Evolutionary conservation across 2,113 vertebrate genomes (phyloP), one percentile per base, ranked within the genome.

Genomic region (Pao palembangensis): DNA sequence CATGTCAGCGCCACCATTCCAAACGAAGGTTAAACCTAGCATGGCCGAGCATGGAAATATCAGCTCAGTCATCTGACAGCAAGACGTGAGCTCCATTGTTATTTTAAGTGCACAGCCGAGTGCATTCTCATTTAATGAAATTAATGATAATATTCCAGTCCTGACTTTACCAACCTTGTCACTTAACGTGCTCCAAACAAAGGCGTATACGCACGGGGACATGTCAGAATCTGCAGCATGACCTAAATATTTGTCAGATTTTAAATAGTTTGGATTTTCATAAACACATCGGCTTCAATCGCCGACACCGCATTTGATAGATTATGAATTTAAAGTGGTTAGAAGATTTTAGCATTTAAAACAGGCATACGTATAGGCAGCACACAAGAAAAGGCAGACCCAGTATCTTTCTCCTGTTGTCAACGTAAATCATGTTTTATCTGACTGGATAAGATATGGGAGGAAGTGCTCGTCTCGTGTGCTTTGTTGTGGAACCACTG

Each of bases 201-300:
- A 74, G 68, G 63, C 13, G 28, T 51, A 12, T 52, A 15, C 2
- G 6, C 43, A 53, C 58, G 46, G 54, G 23, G 56, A 77, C 62
- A 41, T 83, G 74, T 81, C 68, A 73, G 62, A 66, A 55, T 8
- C 61, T 74, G 75, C 79, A 76, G 31, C 41, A 12, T 28, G 44
- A 64, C 80, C 75, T 79, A 77, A 76, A 67, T 74, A 80, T 82
- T 61, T 75, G 64, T 62, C 74, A 73, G 42, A 51, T 58, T 83
- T 78, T 78, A 83, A 68, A 38, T 38, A 12, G 1, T 10, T 38
- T 38, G 3, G 34, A 38, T 38, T 11, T 38, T 12, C 8, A 38
- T 38, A 38, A 8, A 38, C 34, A 38, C 34, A 38, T 38, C 34
- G 8, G 34, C 34, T 38, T 38, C 34, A 38, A 3, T 38, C 34